Percentiles rank a stretch among this genome's conserved stretches.
Evolutionary conservation across 2,113 vertebrate species (phyloP).

Genomic region (Bungarus multicinctus): DNA sequence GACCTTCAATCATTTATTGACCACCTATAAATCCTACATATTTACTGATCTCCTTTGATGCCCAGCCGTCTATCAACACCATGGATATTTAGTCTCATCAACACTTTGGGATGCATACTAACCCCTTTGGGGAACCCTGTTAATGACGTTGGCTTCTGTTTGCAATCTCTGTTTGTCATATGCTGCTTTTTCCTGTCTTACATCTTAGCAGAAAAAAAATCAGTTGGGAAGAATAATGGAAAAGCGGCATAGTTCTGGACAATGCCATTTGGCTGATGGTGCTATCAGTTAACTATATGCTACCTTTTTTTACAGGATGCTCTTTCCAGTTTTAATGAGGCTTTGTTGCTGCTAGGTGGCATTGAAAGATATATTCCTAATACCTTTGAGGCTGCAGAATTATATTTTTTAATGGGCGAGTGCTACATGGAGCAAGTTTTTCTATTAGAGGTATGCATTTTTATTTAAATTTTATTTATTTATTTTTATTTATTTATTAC

Average conservation of each 20-base stretch:
- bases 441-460: constrained; percentile 59
- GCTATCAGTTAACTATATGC: neutral
- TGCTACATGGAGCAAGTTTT: constrained; percentile 71
- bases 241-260: neutral
- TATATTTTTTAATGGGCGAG: constrained; percentile 70
- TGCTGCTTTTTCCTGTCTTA: neutral
- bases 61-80: neutral
- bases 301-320: constrained; percentile 66
- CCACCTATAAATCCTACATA: neutral
- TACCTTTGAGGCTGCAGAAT: constrained; percentile 58
- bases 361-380: constrained; percentile 33
- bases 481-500: no score
- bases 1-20: neutral
- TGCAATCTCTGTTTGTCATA: neutral
- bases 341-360: constrained; percentile 51
- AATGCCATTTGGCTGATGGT: neutral
- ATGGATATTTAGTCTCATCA: neutral
- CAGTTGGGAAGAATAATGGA: neutral
- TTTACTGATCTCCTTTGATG: neutral
- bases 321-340: constrained; percentile 66
- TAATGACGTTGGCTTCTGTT: neutral
- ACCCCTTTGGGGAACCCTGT: neutral
- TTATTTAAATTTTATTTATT: no score
- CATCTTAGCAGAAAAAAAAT: neutral
- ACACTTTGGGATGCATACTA: neutral